These are phyloP conservation scores for Meda fulgida DNA, from an alignment of 2,797 vertebrate species.

Conservation along the genomic window DNA sequence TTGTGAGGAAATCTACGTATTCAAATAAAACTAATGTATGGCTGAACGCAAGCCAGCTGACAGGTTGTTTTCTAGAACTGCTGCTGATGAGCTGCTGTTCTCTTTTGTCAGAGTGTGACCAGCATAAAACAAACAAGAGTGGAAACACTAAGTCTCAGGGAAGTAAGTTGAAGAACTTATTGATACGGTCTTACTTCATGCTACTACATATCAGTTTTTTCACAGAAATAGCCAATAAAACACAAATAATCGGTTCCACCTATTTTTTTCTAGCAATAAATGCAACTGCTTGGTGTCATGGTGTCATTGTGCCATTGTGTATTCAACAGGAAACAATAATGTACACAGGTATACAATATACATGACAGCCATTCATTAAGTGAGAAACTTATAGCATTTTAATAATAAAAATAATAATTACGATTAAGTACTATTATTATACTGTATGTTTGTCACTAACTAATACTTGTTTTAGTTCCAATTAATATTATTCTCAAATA, in stretches of 20 bases:
- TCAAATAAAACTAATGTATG: background rate
- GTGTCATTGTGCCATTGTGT: too few species aligned
- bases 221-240: background rate
- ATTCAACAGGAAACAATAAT: background rate
- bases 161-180: background rate
- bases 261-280: background rate
- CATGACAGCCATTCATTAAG: background rate
- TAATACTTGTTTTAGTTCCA: background rate
- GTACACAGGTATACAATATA: background rate
- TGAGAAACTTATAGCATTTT: background rate
- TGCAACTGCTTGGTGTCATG: background rate
- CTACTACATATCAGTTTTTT: background rate
- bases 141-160: background rate
- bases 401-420: background rate
- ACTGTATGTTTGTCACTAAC: background rate
- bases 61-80: background rate
- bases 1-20: constrained; percentile 15
- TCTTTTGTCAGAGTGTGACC: background rate
- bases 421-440: background rate
- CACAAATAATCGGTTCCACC: background rate
- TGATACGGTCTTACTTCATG: background rate
- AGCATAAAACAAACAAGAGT: background rate
- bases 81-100: background rate
- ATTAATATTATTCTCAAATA: background rate
- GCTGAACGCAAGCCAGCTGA: background rate